phyloP scores from a whole-genome alignment of 2,888 invertebrate genomes.

The Ischnus inquisitorius region DNA sequence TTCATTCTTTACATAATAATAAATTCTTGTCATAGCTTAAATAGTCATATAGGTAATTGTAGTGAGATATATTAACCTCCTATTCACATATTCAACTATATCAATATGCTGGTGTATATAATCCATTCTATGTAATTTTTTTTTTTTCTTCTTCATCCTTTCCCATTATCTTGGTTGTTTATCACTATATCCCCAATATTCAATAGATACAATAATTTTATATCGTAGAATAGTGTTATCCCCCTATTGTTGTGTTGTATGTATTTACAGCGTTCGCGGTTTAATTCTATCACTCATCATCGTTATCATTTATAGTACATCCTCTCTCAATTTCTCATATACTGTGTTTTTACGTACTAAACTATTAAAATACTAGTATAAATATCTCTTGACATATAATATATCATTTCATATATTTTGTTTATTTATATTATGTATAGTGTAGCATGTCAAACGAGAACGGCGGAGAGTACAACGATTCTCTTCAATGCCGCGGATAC shows the following conservation, averaged over 20 bases:
- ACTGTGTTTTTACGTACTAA: conserved; percentile 78
- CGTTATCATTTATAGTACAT: conserved; percentile 70
- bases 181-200: conserved; percentile 78
- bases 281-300: conserved; percentile 70
- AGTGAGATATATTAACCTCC: conserved; percentile 80
- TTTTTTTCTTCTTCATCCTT: conserved; percentile 32
- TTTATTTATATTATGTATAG: conserved; percentile 77
- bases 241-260: conserved; percentile 79
- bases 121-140: conserved; percentile 79
- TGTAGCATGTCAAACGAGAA: conserved; percentile 78
- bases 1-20: conserved; percentile 78
- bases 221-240: conserved; percentile 79
- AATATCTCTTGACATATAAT: conserved; percentile 84
- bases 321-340: conserved; percentile 46
- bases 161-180: conserved; percentile 64
- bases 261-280: conserved; percentile 82
- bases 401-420: conserved; percentile 74
- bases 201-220: conserved; percentile 76
- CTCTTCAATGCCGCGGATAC: background rate
- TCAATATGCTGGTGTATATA: conserved; percentile 83
- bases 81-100: conserved; percentile 84
- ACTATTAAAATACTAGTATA: conserved; percentile 85
- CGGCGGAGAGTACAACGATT: conserved; percentile 72
- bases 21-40: conserved; percentile 78
- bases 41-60: conserved; percentile 80